phyloP scores from a whole-genome alignment of 2,797 vertebrate genomes.

The Neomorphus geoffroyi region DNA sequence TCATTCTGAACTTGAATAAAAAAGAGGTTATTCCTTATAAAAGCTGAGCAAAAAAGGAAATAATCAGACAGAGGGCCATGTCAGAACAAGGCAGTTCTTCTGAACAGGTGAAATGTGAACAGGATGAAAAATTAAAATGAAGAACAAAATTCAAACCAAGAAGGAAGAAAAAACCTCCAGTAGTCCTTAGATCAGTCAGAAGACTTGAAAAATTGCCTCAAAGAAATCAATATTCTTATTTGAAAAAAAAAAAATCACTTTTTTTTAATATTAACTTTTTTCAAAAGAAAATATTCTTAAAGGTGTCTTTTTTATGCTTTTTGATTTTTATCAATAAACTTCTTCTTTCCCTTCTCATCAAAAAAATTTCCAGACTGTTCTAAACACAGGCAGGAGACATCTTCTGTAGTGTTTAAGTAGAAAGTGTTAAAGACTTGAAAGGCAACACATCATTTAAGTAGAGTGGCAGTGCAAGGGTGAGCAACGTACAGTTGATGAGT shows the following conservation, averaged over 20 bases:
- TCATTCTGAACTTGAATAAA: slow-evolving; percentile 42
- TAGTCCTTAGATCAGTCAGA: not conserved
- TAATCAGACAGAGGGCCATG: not conserved
- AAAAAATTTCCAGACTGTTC: not conserved
- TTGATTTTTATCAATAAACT: not conserved
- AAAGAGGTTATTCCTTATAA: slow-evolving; percentile 19
- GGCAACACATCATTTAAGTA: fast-evolving
- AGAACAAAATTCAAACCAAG: slow-evolving; percentile 3
- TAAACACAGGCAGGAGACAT: not conserved
- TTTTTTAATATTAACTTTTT: not conserved
- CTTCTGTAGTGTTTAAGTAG: not conserved
- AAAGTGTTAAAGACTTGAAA: not conserved
- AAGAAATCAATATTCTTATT: not conserved
- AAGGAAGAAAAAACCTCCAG: not conserved
- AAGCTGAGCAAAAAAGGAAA: not conserved
- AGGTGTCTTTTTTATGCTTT: not conserved
- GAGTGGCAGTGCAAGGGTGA: not conserved
- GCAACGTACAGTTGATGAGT: not conserved
- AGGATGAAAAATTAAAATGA: slow-evolving; percentile 5
- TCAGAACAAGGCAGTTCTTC: slow-evolving; percentile 1
- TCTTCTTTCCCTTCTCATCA: not conserved
- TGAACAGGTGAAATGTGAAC: not conserved
- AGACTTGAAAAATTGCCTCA: not conserved
- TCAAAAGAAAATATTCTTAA: not conserved
- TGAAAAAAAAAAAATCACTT: not conserved